These are phyloP conservation scores for Calephelis nemesis DNA, from an alignment of 1,140 invertebrate species.

Conservation along the genomic window DNA sequence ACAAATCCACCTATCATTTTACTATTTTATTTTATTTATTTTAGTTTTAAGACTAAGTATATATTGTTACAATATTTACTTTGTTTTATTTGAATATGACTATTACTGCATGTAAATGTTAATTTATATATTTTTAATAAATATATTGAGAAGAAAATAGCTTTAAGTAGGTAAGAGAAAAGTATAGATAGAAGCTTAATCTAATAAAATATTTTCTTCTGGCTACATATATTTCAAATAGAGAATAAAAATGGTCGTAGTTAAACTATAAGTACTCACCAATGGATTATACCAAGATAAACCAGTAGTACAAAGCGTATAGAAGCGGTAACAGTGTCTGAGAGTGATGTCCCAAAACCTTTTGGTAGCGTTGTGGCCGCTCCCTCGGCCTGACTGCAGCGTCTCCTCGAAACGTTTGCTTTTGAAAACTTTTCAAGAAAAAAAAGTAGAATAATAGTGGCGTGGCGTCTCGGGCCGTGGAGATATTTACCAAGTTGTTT, in stretches of 20 bases:
- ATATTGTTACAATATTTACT: too few species aligned
- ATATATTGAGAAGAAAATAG: too few species aligned
- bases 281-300: background rate
- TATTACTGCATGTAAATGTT: too few species aligned
- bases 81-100: too few species aligned
- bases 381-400: slow-evolving; percentile 77
- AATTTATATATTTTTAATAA: too few species aligned
- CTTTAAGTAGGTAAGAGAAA: too few species aligned
- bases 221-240: background rate
- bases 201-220: background rate
- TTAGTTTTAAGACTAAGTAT: too few species aligned
- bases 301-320: background rate
- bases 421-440: slow-evolving; percentile 66
- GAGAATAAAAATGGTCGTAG: background rate
- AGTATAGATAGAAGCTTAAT: too few species aligned
- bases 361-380: slow-evolving; percentile 68
- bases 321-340: slow-evolving; percentile 45
- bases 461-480: slow-evolving; percentile 80
- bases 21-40: too few species aligned
- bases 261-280: background rate
- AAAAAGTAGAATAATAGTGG: slow-evolving; percentile 68
- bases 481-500: slow-evolving; percentile 95
- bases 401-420: slow-evolving; percentile 76
- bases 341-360: slow-evolving; percentile 72
- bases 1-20: too few species aligned